Evolutionary conservation across 2,888 invertebrate genomes (phyloP), one percentile per base, ranked within the genome.

Genomic region (Strigamia transsilvanica): DNA sequence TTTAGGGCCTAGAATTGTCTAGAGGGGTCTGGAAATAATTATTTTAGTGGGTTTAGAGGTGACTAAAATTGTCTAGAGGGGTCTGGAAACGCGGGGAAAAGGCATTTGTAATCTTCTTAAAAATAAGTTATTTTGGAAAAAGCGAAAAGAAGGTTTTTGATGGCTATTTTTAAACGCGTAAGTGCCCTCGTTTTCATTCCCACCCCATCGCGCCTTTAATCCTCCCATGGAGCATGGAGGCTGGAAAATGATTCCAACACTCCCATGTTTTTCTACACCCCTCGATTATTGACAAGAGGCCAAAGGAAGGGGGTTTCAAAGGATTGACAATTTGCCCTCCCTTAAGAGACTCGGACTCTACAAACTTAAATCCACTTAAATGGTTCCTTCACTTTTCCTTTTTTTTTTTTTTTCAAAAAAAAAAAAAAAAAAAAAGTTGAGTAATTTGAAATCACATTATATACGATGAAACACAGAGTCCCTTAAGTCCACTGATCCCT

Each of bases 311-410:
- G 61, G 61, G 61, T 0, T 66, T 66, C 61, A 66, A 66, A 66
- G 61, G 61, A 18, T 66, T 66, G 61, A 66, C 61, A 66, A 66
- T 66, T 66, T 21, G 18, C 61, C 23, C 21, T 3, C 18, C 61
- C 61, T 18, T 12, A 12, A 15, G 1, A 9, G n/a, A 23, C 23
- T 66, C 61, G 61, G 61, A 66, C 61, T 66, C 21, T 2, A 66
- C 9, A n/a, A 66, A 66, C 61, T 66, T 66, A 66, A 66, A 66
- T 66, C 61, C 61, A 66, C 61, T 66, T 66, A 66, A 66, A 66
- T 21, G 61, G 15, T 21, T 66, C 61, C 23, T 18, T 23, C 23
- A 66, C 4, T 66, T 66, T 66, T 66, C 7, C 12, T 66, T 66
- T 21, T 21, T 66, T 66, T 66, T 9, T 66, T 21, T 51, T 18